Evolutionary conservation across 92 coral and sea anemone genomes (phyloP).

Genomic region (Anthopleura xanthogrammica): DNA sequence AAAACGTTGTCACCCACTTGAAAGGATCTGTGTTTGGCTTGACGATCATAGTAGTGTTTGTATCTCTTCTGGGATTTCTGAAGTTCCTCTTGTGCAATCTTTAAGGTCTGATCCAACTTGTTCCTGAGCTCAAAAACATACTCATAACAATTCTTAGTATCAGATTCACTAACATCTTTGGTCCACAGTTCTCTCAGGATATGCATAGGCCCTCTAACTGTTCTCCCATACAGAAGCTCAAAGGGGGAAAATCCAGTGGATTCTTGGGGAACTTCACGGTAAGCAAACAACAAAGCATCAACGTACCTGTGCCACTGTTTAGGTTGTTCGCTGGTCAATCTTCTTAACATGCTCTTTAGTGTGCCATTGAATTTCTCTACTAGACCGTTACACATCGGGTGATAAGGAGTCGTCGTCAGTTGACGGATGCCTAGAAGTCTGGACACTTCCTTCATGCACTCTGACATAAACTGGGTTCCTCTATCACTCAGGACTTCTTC

Average conservation of each 20-base stretch:
- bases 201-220: not conserved
- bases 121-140: constrained; percentile 48
- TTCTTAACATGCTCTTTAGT: constrained; percentile 33
- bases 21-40: not conserved
- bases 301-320: constrained; percentile 39
- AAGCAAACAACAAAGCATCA: constrained; percentile 39
- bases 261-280: constrained; percentile 13
- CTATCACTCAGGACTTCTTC: constrained; percentile 56
- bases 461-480: constrained; percentile 51
- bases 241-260: constrained; percentile 17
- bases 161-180: not conserved
- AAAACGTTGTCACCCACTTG: constrained; percentile 18
- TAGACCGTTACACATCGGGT: constrained; percentile 47
- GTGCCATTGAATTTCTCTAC: constrained; percentile 44
- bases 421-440: constrained; percentile 40
- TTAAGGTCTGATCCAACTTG: constrained; percentile 26
- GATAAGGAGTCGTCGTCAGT: constrained; percentile 38
- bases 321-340: constrained; percentile 13
- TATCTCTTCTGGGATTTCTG: constrained; percentile 39
- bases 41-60: constrained; percentile 28
- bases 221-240: constrained; percentile 24
- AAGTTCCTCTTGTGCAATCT: constrained; percentile 31
- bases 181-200: constrained; percentile 1
- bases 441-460: constrained; percentile 50
- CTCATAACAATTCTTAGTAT: constrained; percentile 36